Evolutionary conservation across 37 sponge, comb jelly and placozoan species (phyloP), one percentile per base, ranked within the genome.

Genomic region (Eunapius fragilis): DNA sequence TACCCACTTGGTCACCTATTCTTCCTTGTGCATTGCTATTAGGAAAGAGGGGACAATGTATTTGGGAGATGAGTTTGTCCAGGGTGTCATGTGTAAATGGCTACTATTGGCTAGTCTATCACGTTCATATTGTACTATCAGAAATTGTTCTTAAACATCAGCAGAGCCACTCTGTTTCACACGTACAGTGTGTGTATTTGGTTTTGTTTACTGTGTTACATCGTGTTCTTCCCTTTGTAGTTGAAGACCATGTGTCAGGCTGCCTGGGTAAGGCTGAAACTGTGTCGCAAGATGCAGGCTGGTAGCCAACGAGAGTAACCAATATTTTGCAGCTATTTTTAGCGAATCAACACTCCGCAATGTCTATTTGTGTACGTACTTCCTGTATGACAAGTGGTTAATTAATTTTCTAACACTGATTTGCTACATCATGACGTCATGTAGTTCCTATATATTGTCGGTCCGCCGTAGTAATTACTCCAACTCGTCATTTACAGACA

Each of bases 191-290:
- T n/a, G n/a, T n/a, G n/a, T n/a, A n/a, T n/a, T n/a, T 41, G 41
- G 6, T 6, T 41, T 3, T 41, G 41, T 41, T 3, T 41, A 6
- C 6, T 41, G 3, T 3, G 41, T 41, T 6, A 41, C 41, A 9
- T 41, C n/a, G n/a, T n/a, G n/a, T 32, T 12, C 72, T 36, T 67
- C 2, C 75, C 24, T 19, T 48, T 74, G n/a, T 75, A 87, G 87
- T 25, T 87, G 76, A 76, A 73, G 31, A 33, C 74, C 25, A 87
- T 87, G 87, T 87, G 87, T 68, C 69, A 77, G 37, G 72, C 87
- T 10, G 81, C 81, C 30, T 87, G 87, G 87, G 67, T 27, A 2
- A 74, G 76, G 74, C 38, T 87, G 14, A 35, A 87, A 24, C 47
- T 73, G 31, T 76, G 75, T 27, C 32, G 67, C 27, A 68, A 14